These are phyloP conservation scores for Muscicapa comitata DNA, from an alignment of 2,797 vertebrate species.

Conservation along the genomic window DNA sequence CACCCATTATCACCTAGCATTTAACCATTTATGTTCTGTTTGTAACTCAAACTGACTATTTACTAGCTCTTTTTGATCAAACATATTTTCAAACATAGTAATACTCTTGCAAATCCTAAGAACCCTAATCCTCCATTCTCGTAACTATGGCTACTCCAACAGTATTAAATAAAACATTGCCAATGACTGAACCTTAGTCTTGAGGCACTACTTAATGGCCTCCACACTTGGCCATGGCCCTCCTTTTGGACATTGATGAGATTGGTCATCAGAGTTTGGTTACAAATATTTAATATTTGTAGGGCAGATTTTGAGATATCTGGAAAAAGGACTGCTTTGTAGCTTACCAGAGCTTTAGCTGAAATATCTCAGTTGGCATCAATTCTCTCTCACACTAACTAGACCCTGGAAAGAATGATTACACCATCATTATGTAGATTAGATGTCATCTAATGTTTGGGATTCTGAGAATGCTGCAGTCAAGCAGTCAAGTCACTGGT, in stretches of 20 bases:
- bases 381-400: not conserved
- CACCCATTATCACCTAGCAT: not conserved
- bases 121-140: not conserved
- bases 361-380: not conserved
- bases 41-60: not conserved
- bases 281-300: not conserved
- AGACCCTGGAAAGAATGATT: not conserved
- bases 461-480: not conserved
- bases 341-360: not conserved
- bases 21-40: not conserved
- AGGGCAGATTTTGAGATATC: not conserved
- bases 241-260: not conserved
- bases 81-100: not conserved
- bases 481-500: not conserved
- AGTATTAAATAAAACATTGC: not conserved
- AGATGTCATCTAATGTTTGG: not conserved
- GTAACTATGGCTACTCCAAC: not conserved
- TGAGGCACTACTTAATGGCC: not conserved
- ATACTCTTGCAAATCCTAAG: not conserved
- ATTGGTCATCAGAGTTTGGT: too few relatives aligned
- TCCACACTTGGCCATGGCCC: not conserved
- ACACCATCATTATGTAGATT: not conserved
- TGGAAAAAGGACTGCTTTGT: not conserved
- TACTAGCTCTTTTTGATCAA: not conserved
- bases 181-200: not conserved